A percentile compares a stretch with the other conserved stretches of the same genome.
Evolutionary conservation across 2,797 vertebrate species (phyloP).

Genomic region (Semotilus atromaculatus): DNA sequence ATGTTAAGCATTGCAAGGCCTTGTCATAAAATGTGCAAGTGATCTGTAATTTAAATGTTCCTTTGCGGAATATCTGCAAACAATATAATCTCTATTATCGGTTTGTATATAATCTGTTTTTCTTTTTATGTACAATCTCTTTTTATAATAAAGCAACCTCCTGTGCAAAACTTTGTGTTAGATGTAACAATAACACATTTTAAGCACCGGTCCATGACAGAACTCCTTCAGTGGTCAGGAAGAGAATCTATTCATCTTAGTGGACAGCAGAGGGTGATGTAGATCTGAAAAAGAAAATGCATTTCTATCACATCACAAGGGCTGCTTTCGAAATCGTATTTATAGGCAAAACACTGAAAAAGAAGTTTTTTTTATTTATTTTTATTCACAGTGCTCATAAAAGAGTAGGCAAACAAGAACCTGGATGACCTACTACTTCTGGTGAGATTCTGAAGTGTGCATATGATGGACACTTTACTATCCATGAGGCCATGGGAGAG

Average conservation of each 20-base stretch:
- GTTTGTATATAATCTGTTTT: slow-evolving; percentile 82
- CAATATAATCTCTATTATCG: slow-evolving; percentile 71
- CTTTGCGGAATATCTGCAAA: slow-evolving; percentile 60
- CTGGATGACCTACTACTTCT: too few relatives aligned
- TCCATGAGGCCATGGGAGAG: too few relatives aligned
- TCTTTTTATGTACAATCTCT: slow-evolving; percentile 85
- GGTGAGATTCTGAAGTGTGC: too few relatives aligned
- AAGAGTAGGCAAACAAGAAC: too few relatives aligned
- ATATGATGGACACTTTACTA: too few relatives aligned
- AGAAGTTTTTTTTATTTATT: too few relatives aligned
- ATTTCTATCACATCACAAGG: neutral
- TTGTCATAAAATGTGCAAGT: slow-evolving; percentile 67
- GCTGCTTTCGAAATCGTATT: too few relatives aligned
- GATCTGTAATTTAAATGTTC: slow-evolving; percentile 70
- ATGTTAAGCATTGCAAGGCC: slow-evolving; percentile 74
- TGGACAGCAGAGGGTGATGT: slow-evolving; percentile 33
- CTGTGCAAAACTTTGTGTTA: slow-evolving; percentile 58
- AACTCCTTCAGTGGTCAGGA: neutral
- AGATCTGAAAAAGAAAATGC: neutral
- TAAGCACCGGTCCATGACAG: neutral
- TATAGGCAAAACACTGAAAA: too few relatives aligned
- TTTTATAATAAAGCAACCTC: slow-evolving; percentile 87
- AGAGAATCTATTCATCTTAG: neutral
- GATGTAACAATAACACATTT: neutral
- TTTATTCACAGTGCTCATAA: too few relatives aligned